Percentiles rank a stretch among this genome's conserved stretches.
Evolutionary conservation across 1,140 invertebrate genomes (phyloP).

Genomic region (Pinna nobilis): DNA sequence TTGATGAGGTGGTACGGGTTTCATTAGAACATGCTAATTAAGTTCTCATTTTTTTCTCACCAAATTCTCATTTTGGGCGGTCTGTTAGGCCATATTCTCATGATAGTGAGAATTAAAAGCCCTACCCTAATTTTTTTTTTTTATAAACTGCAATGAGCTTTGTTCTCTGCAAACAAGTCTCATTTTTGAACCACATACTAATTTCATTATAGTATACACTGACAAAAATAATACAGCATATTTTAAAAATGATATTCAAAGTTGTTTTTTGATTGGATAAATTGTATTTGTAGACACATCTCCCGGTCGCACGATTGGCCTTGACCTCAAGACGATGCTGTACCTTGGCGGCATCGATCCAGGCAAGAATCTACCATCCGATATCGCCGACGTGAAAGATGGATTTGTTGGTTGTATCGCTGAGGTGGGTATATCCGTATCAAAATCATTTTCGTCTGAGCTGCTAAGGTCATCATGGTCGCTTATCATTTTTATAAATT

Average conservation of each 20-base stretch:
- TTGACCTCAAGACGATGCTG: slow-evolving; percentile 86
- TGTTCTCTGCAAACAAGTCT: no score
- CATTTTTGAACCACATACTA: neutral
- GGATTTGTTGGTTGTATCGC: slow-evolving; percentile 92
- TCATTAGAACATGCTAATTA: no score
- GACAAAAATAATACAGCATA: neutral
- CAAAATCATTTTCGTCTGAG: no score
- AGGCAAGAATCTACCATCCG: slow-evolving; percentile 81
- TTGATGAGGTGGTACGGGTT: no score
- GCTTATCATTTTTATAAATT: no score
- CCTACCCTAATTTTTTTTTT: no score
- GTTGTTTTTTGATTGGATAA: neutral
- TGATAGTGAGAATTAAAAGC: no score
- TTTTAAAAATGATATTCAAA: neutral
- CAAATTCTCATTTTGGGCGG: no score
- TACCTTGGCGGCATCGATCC: slow-evolving; percentile 92
- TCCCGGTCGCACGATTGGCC: slow-evolving; percentile 76
- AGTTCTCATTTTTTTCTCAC: no score
- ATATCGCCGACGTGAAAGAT: slow-evolving; percentile 79
- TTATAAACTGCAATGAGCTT: no score
- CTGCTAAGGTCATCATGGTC: no score
- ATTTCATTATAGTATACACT: neutral
- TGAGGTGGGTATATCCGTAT: slow-evolving; percentile 82
- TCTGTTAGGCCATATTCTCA: no score
- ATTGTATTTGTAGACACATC: slow-evolving; percentile 47